A percentile compares a stretch with the other conserved stretches of the same genome.
Evolutionary conservation across 2,113 vertebrate species (phyloP).

Genomic region (Geococcyx californianus): DNA sequence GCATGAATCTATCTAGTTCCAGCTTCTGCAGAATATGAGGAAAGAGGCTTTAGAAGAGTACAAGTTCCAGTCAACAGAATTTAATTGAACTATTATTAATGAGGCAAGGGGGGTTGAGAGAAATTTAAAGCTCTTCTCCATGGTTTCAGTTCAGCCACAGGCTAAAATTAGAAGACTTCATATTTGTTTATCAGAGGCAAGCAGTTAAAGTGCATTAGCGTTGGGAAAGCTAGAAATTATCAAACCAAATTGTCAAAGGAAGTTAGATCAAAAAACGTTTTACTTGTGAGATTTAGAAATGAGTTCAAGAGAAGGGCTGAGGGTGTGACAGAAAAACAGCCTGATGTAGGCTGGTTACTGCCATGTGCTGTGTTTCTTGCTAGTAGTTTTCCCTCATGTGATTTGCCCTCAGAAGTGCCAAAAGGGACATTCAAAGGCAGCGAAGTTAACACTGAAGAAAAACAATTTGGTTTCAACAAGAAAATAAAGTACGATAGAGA

Average conservation of each 20-base stretch:
- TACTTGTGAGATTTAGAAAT: not conserved
- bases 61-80: not conserved
- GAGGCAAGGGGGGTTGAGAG: not conserved
- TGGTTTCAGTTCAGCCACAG: not conserved
- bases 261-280: not conserved
- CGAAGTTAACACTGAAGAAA: not conserved
- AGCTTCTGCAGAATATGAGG: conserved; percentile 82
- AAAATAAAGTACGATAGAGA: not conserved
- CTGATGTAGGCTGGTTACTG: not conserved
- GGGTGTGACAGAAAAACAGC: not conserved
- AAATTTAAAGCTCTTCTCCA: not conserved
- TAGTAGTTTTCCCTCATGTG: not conserved
- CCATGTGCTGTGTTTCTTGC: not conserved
- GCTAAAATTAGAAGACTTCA: not conserved
- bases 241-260: not conserved
- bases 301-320: not conserved
- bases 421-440: not conserved
- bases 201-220: not conserved
- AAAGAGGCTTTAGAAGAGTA: not conserved
- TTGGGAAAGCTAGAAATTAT: not conserved
- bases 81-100: not conserved
- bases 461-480: not conserved
- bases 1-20: conserved; percentile 97
- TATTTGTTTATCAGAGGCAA: not conserved
- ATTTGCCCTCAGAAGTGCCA: not conserved